phyloP scores from a whole-genome alignment of 2,113 vertebrate species.

The Trematomus loennbergii region DNA sequence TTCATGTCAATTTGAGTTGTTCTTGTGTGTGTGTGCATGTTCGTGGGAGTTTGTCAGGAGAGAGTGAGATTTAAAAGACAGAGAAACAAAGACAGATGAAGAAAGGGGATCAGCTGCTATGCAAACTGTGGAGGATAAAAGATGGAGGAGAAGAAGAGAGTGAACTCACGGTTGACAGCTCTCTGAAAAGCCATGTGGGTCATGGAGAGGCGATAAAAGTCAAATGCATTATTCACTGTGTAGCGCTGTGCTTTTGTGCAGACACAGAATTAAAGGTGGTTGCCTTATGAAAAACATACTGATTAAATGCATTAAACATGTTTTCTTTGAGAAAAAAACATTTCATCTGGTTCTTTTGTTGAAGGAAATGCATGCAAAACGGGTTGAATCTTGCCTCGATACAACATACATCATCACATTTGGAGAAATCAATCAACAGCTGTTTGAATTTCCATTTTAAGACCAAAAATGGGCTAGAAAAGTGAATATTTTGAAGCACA shows the following conservation, averaged over 20 bases:
- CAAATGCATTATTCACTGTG: slow-evolving; percentile 10
- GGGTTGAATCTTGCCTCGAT: background rate
- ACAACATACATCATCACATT: background rate
- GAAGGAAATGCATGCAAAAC: background rate
- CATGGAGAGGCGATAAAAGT: slow-evolving; percentile 20
- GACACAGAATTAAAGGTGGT: background rate
- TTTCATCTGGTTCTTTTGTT: background rate
- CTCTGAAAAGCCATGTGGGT: slow-evolving; percentile 52
- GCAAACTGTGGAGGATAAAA: slow-evolving; percentile 46
- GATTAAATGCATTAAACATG: slow-evolving; percentile 6
- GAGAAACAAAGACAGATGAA: slow-evolving; percentile 29
- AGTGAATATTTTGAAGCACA: background rate
- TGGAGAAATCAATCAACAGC: background rate
- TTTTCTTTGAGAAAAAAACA: background rate
- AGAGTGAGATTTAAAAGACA: slow-evolving; percentile 40
- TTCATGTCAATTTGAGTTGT: slow-evolving; percentile 40
- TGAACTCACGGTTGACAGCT: slow-evolving; percentile 58
- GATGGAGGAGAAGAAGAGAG: slow-evolving; percentile 31
- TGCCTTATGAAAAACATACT: background rate
- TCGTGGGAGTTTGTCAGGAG: slow-evolving; percentile 23
- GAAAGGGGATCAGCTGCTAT: slow-evolving; percentile 69
- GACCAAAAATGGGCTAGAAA: background rate
- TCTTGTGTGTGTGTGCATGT: slow-evolving; percentile 11
- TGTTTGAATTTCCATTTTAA: slow-evolving; percentile 18
- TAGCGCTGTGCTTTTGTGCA: background rate